Percentiles rank a stretch among this genome's conserved stretches.
These are phyloP conservation scores for Macroglossus sobrinus DNA, from an alignment of 2,113 vertebrate species.

Conservation along the genomic window DNA sequence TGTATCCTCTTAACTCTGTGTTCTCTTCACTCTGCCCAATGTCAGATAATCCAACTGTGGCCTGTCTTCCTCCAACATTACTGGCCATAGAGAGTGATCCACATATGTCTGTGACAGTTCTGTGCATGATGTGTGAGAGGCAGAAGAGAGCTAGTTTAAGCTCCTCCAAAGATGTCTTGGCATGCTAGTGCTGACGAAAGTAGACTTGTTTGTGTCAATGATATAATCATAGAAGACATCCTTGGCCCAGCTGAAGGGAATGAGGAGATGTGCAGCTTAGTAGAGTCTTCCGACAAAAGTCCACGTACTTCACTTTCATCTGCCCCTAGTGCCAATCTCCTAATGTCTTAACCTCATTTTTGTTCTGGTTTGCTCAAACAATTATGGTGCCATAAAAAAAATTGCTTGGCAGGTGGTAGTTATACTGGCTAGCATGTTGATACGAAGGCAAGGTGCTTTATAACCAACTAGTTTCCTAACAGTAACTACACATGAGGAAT, in stretches of 20 bases:
- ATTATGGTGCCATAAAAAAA: not conserved
- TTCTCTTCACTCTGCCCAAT: not conserved
- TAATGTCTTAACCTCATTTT: slow-evolving; percentile 62
- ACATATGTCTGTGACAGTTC: not conserved
- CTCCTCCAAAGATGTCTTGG: slow-evolving; percentile 28
- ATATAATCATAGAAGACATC: slow-evolving; percentile 62
- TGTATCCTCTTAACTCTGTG: slow-evolving; percentile 17
- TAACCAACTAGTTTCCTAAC: slow-evolving; percentile 71
- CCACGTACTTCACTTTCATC: slow-evolving; percentile 59
- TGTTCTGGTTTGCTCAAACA: slow-evolving; percentile 36
- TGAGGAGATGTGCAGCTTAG: slow-evolving; percentile 59
- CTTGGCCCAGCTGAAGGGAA: slow-evolving; percentile 55
- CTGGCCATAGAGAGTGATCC: not conserved
- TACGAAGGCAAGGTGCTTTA: slow-evolving; percentile 26
- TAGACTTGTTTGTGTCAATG: slow-evolving; percentile 39
- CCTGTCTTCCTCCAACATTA: slow-evolving; percentile 29
- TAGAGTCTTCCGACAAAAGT: slow-evolving; percentile 48
- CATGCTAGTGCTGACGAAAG: slow-evolving; percentile 48
- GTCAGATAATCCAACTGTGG: slow-evolving; percentile 55
- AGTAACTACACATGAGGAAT: slow-evolving; percentile 32
- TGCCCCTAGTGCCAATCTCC: slow-evolving; percentile 45
- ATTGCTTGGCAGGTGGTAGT: slow-evolving; percentile 33
- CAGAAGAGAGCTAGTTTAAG: not conserved
- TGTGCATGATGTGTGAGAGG: not conserved
- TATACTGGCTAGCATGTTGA: slow-evolving; percentile 18